These are phyloP conservation scores for Aspiorhynchus laticeps DNA, from an alignment of 2,113 vertebrate genomes.

Conservation along the genomic window DNA sequence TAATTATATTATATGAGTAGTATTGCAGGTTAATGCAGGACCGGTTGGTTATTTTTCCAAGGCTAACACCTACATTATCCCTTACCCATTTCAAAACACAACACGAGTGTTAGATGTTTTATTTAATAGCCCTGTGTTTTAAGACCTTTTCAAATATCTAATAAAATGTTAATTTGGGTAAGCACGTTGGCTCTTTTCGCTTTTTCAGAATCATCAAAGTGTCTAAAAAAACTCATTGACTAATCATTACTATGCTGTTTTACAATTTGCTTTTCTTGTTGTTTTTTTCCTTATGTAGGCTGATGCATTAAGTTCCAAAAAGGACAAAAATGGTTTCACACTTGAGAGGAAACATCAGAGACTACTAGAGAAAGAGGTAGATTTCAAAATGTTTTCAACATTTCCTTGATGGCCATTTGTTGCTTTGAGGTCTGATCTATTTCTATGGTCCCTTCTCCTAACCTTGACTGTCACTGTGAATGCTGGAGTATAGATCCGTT, in stretches of 20 bases:
- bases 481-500: slow-evolving; percentile 78
- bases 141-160: background rate
- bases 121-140: background rate
- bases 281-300: slow-evolving; percentile 53
- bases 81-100: background rate
- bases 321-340: slow-evolving; percentile 73
- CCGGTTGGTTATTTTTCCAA: background rate
- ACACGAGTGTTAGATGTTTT: background rate
- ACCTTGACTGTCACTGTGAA: background rate
- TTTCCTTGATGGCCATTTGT: background rate
- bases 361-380: slow-evolving; percentile 88
- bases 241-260: background rate
- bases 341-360: slow-evolving; percentile 83
- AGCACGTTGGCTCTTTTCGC: background rate
- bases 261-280: background rate
- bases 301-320: slow-evolving; percentile 67
- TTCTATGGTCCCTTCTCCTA: background rate
- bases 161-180: background rate
- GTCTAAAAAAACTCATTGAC: background rate
- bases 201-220: background rate
- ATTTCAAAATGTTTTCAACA: background rate
- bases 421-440: background rate
- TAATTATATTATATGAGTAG: background rate
- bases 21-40: background rate
- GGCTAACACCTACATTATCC: background rate